Base-by-base conservation (phyloP, 2,888 invertebrate genomes). In the Melieria crassipennis region DNA sequence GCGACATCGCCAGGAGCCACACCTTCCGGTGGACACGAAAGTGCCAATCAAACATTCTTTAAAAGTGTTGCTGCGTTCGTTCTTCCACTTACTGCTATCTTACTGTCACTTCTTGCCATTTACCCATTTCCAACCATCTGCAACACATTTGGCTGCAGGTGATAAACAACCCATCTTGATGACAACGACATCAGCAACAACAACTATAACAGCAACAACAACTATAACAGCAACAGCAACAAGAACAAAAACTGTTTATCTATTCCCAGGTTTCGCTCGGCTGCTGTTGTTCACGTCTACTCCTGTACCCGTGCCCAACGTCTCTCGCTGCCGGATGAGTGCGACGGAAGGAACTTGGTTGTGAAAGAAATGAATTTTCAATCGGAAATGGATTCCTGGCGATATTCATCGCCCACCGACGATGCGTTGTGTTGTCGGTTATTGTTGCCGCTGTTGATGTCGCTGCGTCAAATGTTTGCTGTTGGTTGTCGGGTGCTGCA, bases 291-390 rank as follows among this genome's bases (percentile, higher is more conserved):
- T 60, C 52, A 67, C 60, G 43, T 42, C 47, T 48, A 43, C 16
- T 48, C 43, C 30, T 57, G n/a, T 56, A 56, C n/a, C 13, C 50
- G 30, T 3, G 42, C 48, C 13, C 11, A 65, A 16, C 52, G 55
- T 61, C 11, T 42, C 13, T 5, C 16, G 56, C 63, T 16, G 47
- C 69, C 69, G 69, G 47, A 63, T 63, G 62, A 9, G 10, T 56
- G 46, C 62, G 62, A 69, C 55, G 61, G 69, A 69, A 63, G 63
- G 69, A 63, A 69, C 62, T 69, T 30, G 56, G 46, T 57, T 61
- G 60, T 63, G 57, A 72, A 69, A 69, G 69, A 69, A 65, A 72
- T 69, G 64, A 72, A 71, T 71, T 72, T 72, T 69, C 65, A 72
- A 66, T 62, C 69, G 72, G 72, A 72, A 72, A 69, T 72, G 66